These are phyloP conservation scores for Chascanopsetta lugubris DNA, from an alignment of 2,113 vertebrate genomes.

Conservation along the genomic window DNA sequence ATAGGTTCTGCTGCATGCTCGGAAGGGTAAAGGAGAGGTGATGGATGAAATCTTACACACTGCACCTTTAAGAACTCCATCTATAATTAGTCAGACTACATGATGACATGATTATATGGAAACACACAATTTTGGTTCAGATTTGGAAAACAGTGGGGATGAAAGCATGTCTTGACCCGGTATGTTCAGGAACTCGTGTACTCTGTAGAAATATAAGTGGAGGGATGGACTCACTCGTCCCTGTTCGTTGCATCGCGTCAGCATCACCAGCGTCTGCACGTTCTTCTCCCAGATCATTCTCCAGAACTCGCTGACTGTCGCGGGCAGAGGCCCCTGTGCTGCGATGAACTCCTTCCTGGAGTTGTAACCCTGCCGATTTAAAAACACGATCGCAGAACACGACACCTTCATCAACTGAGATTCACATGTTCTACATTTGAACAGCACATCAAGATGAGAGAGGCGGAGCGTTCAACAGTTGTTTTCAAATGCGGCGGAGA, in stretches of 20 bases:
- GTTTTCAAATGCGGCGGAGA: conserved; percentile 30
- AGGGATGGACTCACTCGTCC: conserved; percentile 84
- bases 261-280: conserved; percentile 90
- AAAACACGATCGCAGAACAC: conserved; percentile 21
- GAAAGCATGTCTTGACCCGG: too few relatives aligned
- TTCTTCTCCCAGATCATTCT: conserved; percentile 97
- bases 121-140: too few relatives aligned
- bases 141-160: too few relatives aligned
- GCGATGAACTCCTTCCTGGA: conserved; percentile 93
- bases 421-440: neutral
- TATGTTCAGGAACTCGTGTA: too few relatives aligned
- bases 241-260: conserved; percentile 94
- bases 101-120: too few relatives aligned
- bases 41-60: too few relatives aligned
- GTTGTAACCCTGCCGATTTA: conserved; percentile 86
- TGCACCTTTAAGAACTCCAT: too few relatives aligned
- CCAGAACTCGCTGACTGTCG: conserved; percentile 93
- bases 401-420: neutral
- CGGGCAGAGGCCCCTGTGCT: conserved; percentile 92
- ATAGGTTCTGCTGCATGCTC: too few relatives aligned
- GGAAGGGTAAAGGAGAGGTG: too few relatives aligned
- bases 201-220: neutral
- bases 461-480: neutral
- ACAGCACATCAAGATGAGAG: conserved; percentile 1
- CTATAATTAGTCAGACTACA: too few relatives aligned